Percentiles rank a stretch among this genome's conserved stretches.
Evolutionary conservation across 2,888 invertebrate genomes (phyloP).

Genomic region (Pterostichus madidus): DNA sequence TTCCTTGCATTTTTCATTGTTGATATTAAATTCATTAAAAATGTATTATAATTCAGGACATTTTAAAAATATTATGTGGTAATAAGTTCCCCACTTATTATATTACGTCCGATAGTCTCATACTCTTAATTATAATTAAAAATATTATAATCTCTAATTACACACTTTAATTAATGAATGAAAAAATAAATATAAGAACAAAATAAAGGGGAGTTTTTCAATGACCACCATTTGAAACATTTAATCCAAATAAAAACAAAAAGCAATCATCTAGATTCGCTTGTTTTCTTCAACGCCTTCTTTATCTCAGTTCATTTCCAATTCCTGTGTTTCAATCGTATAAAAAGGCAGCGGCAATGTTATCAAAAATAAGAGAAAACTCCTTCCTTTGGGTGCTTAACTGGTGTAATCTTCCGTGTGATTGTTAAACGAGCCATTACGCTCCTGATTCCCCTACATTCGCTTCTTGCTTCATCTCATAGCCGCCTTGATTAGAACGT

Average conservation of each 20-base stretch:
- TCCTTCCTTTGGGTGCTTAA: conserved; percentile 44
- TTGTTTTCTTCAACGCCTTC: conserved; percentile 28
- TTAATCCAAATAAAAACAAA: not conserved
- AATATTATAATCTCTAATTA: too few species aligned
- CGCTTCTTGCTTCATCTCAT: conserved; percentile 11
- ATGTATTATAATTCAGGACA: too few species aligned
- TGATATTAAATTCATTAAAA: too few species aligned
- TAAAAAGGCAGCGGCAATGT: conserved; percentile 27
- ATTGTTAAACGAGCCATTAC: conserved; percentile 54
- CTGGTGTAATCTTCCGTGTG: conserved; percentile 52
- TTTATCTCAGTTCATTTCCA: conserved; percentile 35
- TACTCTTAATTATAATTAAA: too few species aligned
- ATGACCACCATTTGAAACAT: not conserved
- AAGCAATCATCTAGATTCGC: not conserved
- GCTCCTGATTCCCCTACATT: conserved; percentile 26
- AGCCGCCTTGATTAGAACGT: conserved; percentile 36
- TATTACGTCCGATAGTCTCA: too few species aligned
- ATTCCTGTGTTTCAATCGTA: conserved; percentile 39
- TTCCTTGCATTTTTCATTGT: too few species aligned
- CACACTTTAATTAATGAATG: too few species aligned
- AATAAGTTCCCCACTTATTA: too few species aligned
- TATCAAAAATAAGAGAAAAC: conserved; percentile 49
- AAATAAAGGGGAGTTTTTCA: too few species aligned
- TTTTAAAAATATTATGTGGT: too few species aligned
- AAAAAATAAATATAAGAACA: too few species aligned